phyloP scores from a whole-genome alignment of 1,140 invertebrate species.

The Zaprionus gabonicus region DNA sequence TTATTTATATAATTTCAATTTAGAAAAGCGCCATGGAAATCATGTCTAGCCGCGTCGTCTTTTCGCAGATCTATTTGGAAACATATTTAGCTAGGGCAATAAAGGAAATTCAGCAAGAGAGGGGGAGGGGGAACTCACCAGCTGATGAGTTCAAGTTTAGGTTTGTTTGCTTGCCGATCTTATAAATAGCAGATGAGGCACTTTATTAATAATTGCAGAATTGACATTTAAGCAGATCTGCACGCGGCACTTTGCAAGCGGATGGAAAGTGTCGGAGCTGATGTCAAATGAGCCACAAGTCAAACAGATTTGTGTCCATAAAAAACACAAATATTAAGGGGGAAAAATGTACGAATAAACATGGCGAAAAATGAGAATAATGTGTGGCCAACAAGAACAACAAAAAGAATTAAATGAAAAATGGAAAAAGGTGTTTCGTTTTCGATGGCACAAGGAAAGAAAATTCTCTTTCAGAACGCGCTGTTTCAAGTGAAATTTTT shows the following conservation, averaged over 20 bases:
- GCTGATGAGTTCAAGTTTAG: constrained; percentile 72
- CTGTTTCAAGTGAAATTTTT: constrained; percentile 64
- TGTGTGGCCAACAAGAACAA: constrained; percentile 27
- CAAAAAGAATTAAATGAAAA: constrained; percentile 12
- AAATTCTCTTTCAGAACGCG: constrained; percentile 43
- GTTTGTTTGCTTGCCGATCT: constrained; percentile 24
- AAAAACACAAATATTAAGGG: constrained; percentile 27
- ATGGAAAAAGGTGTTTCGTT: constrained; percentile 74
- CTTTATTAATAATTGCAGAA: constrained; percentile 15
- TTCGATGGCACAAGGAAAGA: constrained; percentile 56
- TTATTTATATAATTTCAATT: constrained; percentile 57
- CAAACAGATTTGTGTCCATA: neutral
- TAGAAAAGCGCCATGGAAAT: constrained; percentile 26
- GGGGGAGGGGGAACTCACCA: neutral
- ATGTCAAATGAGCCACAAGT: constrained; percentile 11
- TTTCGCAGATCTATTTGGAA: constrained; percentile 32
- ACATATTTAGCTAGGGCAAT: constrained; percentile 27
- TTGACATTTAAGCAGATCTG: constrained; percentile 48
- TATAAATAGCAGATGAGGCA: constrained; percentile 29
- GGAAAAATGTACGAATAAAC: constrained; percentile 31
- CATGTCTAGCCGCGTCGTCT: constrained; percentile 16
- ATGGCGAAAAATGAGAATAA: constrained; percentile 32
- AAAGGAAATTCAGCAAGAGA: neutral
- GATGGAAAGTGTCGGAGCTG: constrained; percentile 16
- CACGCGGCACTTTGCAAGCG: constrained; percentile 40